These are phyloP conservation scores for Drosophila histrio DNA, from an alignment of 2,888 invertebrate genomes.

Conservation along the genomic window DNA sequence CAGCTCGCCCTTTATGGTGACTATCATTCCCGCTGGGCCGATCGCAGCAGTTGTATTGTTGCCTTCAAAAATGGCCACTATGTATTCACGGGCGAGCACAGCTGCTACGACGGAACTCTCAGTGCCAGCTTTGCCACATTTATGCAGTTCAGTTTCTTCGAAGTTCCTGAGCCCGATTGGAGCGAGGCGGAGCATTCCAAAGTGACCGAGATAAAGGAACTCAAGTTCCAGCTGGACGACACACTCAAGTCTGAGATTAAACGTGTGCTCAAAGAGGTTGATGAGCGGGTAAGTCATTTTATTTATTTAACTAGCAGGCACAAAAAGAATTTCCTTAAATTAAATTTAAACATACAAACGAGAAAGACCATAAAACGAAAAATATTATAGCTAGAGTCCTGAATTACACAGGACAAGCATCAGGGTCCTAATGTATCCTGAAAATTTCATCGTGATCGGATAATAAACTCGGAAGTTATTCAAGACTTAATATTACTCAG, in stretches of 20 bases:
- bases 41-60: constrained; percentile 85
- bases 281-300: constrained; percentile 76
- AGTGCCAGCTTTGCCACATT: constrained; percentile 82
- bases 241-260: constrained; percentile 83
- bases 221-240: constrained; percentile 85
- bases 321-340: too few species aligned
- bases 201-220: constrained; percentile 81
- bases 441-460: too few species aligned
- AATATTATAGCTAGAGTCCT: too few species aligned
- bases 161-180: constrained; percentile 83
- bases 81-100: constrained; percentile 85
- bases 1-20: constrained; percentile 85
- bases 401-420: too few species aligned
- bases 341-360: too few species aligned
- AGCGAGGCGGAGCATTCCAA: constrained; percentile 30
- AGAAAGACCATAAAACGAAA: too few species aligned
- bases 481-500: too few species aligned
- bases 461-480: too few species aligned
- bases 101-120: constrained; percentile 83
- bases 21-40: constrained; percentile 86
- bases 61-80: constrained; percentile 85
- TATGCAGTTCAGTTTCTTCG: constrained; percentile 80
- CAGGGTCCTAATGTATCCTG: too few species aligned
- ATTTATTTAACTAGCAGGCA: too few species aligned
- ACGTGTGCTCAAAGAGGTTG: constrained; percentile 82